Conservation (phyloP, 2,888 invertebrate genomes). For the Syrphus vitripennis region DNA sequence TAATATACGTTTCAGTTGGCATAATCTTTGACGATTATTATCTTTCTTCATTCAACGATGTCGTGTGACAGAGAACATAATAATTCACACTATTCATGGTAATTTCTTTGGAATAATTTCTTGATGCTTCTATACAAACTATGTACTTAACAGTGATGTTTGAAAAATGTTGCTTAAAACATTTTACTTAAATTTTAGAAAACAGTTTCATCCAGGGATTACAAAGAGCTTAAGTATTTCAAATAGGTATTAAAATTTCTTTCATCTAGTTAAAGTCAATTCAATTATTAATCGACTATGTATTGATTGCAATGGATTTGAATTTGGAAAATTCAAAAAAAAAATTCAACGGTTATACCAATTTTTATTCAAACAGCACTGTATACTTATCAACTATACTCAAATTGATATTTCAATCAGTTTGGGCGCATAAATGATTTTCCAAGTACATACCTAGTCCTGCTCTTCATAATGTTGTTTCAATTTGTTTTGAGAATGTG, state of each 20-base stretch:
- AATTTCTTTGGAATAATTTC: background rate
- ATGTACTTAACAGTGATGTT: background rate
- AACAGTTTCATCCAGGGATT: too few relatives aligned
- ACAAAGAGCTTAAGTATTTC: too few relatives aligned
- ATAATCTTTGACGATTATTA: background rate
- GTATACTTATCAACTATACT: background rate
- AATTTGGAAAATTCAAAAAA: too few relatives aligned
- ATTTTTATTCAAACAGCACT: background rate
- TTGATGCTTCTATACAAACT: background rate
- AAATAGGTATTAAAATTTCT: too few relatives aligned
- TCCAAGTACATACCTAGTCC: background rate
- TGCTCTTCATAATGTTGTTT: conserved; percentile 15
- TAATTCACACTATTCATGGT: background rate
- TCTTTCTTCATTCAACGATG: background rate
- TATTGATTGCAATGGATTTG: too few relatives aligned
- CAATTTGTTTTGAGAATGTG: conserved; percentile 3
- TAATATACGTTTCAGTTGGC: background rate
- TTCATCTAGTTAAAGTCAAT: too few relatives aligned
- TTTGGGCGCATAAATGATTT: background rate
- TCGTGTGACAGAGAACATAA: background rate
- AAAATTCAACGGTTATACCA: too few relatives aligned
- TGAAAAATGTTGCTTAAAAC: background rate
- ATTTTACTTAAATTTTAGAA: background rate
- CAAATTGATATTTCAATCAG: conserved; percentile 9
- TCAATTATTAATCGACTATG: too few relatives aligned